Base-by-base conservation (phyloP, 2,888 invertebrate genomes). In the Lysandra bellargus region DNA sequence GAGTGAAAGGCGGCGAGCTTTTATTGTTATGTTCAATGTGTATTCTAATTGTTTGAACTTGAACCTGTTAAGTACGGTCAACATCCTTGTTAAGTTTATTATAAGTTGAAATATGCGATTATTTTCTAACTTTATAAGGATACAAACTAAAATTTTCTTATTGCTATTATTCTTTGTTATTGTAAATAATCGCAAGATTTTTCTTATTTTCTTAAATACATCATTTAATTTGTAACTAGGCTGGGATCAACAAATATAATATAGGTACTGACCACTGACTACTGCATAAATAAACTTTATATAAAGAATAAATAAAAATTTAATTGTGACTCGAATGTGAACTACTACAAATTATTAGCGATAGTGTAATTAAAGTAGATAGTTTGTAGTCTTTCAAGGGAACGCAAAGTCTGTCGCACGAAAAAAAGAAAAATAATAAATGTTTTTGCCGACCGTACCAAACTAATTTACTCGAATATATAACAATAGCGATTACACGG, bases 41-140 rank as follows among this genome's bases (percentile, higher is more conserved):
- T 76, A 76, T 76, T 76, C 76, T 76, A 76, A 76, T 76, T 76
- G 76, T 33, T 76, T 76, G 76, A 76, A 57, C 76, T 57, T 76
- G 53, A 76, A 30, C 33, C 30, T 57, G 6, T 44, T 75, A 49
- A 23, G 33, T 76, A 76, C 76, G 33, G 76, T 76, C 33, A 14
- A 53, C 76, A 57, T 17, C 76, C 57, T 76, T 76, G 53, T 57
- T 37, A 69, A 17, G 14, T 75, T 74, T 44, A 74, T n/a, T 72
- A 14, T 72, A 14, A 14, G 4, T 53, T 53, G 14, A 57, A 17
- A 17, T 17, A 17, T 57, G 57, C 14, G 14, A 4, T 17, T 9
- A 53, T 53, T 53, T 57, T 14, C 17, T 4, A 17, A 57, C 57
- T 17, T 4, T 17, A 57, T 17, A 57, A 57, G 17, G 17, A 57